A percentile compares a stretch with the other conserved stretches of the same genome.
Evolutionary conservation across 92 coral and sea anemone genomes (phyloP).

Genomic region (Palythoa heliodiscus): DNA sequence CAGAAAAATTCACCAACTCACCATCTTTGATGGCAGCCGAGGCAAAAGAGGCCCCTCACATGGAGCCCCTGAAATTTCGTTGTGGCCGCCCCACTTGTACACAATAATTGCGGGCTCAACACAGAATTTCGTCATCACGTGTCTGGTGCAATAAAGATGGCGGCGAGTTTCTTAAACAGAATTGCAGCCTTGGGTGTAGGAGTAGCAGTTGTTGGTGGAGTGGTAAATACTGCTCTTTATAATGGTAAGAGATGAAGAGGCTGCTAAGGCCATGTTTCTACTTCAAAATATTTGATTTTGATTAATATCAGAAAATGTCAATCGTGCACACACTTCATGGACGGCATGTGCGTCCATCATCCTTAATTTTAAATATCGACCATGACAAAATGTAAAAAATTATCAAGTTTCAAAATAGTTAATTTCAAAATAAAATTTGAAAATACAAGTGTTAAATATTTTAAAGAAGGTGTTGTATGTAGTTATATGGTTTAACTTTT

Average conservation of each 20-base stretch:
- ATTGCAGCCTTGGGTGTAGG: conserved; percentile 91
- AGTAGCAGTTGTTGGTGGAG: conserved; percentile 96
- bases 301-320: background rate
- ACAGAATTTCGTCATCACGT: conserved; percentile 53
- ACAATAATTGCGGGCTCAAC: conserved; percentile 48
- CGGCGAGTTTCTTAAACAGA: conserved; percentile 87
- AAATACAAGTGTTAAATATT: too few species aligned
- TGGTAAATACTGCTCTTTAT: conserved; percentile 90
- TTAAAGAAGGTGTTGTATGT: too few species aligned
- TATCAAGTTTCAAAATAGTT: too few species aligned
- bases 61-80: conserved; percentile 77
- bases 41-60: conserved; percentile 84
- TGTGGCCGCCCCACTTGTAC: conserved; percentile 79
- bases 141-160: conserved; percentile 82
- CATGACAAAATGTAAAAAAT: too few species aligned
- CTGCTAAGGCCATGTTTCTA: background rate
- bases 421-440: too few species aligned
- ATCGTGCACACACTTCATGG: background rate
- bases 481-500: too few species aligned
- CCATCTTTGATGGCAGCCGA: conserved; percentile 75
- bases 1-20: conserved; percentile 44
- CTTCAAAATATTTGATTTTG: background rate
- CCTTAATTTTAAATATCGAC: too few species aligned
- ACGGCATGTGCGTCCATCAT: background rate
- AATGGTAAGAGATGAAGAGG: conserved; percentile 69